A percentile compares a stretch with the other conserved stretches of the same genome.
phyloP scores from a whole-genome alignment of 2,888 invertebrate species.

The Pocota personata region DNA sequence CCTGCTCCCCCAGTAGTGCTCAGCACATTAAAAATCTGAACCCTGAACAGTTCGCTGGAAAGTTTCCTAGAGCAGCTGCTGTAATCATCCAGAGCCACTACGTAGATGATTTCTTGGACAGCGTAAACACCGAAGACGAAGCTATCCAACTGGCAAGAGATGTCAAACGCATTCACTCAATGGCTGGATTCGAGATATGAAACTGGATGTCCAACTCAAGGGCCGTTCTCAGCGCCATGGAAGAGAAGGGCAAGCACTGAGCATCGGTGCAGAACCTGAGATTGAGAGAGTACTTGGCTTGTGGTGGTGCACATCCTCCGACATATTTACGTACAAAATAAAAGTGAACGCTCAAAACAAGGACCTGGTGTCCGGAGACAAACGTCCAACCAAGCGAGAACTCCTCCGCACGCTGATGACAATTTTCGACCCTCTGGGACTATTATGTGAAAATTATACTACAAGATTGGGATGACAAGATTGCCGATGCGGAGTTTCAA shows the following conservation, averaged over 20 bases:
- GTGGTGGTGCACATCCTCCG: slow-evolving; percentile 17
- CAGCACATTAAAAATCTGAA: neutral
- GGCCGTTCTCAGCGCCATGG: neutral
- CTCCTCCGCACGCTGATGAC: slow-evolving; percentile 75
- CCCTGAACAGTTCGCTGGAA: neutral
- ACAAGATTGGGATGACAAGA: no score
- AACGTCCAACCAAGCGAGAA: slow-evolving; percentile 73
- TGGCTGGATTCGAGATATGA: neutral
- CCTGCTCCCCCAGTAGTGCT: no score
- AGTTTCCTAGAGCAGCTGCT: neutral
- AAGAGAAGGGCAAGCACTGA: neutral
- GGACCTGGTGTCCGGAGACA: slow-evolving; percentile 33
- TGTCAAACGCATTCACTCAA: neutral
- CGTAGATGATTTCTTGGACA: no score
- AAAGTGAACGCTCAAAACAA: slow-evolving; percentile 8
- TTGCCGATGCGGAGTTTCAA: no score
- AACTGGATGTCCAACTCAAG: neutral
- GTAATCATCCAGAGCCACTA: neutral
- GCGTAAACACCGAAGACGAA: no score
- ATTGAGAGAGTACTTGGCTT: no score
- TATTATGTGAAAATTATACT: slow-evolving; percentile 5
- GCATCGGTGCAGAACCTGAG: neutral
- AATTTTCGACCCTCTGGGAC: slow-evolving; percentile 77
- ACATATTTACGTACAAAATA: slow-evolving; percentile 69
- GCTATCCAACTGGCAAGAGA: neutral